Evolutionary conservation across 2,888 invertebrate genomes (phyloP).

Genomic region (Euzophera pinguis): DNA sequence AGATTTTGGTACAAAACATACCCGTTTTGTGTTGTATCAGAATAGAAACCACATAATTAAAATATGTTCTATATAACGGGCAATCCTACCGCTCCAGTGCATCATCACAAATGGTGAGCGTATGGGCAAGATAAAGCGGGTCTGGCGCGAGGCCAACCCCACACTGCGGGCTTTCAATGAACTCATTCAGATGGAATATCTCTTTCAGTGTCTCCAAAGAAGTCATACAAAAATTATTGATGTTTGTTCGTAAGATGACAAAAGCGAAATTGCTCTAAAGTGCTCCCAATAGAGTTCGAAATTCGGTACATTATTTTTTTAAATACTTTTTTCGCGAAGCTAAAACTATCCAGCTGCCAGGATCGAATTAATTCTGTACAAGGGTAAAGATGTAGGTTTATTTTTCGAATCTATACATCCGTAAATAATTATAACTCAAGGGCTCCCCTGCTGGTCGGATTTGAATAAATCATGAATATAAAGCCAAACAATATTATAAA

Average conservation of each 20-base stretch:
- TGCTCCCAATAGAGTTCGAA: neutral
- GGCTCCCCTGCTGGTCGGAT: too few relatives aligned
- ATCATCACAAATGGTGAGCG: neutral
- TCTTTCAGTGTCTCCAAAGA: conserved; percentile 3
- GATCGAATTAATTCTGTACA: too few relatives aligned
- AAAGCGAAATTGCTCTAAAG: neutral
- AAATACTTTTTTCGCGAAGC: too few relatives aligned
- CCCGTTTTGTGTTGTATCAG: neutral
- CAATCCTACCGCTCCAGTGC: neutral
- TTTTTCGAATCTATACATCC: too few relatives aligned
- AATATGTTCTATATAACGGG: neutral
- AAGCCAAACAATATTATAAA: too few relatives aligned
- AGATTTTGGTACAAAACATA: too few relatives aligned
- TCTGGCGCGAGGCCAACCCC: neutral
- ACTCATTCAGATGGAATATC: conserved; percentile 2
- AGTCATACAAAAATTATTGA: neutral
- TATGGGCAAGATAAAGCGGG: neutral
- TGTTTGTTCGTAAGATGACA: neutral
- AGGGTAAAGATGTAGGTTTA: too few relatives aligned
- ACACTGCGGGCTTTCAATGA: neutral
- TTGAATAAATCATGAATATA: too few relatives aligned
- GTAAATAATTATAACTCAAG: too few relatives aligned
- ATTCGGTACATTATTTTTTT: too few relatives aligned
- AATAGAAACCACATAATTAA: conserved; percentile 1
- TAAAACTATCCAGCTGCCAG: too few relatives aligned